Conservation (phyloP, 2,888 invertebrate genomes). For the Argyra leucocephala region DNA sequence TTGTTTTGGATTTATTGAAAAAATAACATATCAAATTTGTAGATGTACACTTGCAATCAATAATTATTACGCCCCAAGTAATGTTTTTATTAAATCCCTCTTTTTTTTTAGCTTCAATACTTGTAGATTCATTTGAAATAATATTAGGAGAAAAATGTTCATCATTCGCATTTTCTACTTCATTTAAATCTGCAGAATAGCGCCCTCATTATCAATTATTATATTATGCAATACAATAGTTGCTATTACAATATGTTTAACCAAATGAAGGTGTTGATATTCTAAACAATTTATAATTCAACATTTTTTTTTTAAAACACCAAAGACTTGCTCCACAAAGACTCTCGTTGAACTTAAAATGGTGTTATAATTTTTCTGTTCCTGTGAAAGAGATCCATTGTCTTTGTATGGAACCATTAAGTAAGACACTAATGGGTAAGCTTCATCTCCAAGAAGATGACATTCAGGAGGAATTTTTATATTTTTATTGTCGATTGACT, state of each 20-base stretch:
- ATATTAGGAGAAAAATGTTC: too few species aligned
- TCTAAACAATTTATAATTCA: slow-evolving; percentile 19
- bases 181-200: too few species aligned
- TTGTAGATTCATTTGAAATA: too few species aligned
- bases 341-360: slow-evolving; percentile 20
- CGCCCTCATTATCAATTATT: slow-evolving; percentile 12
- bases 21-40: too few species aligned
- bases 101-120: too few species aligned
- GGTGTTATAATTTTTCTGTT: slow-evolving; percentile 18
- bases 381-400: slow-evolving; percentile 15
- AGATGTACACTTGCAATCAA: too few species aligned
- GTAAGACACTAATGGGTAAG: slow-evolving; percentile 12
- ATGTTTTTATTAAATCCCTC: too few species aligned
- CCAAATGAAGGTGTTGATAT: slow-evolving; percentile 12
- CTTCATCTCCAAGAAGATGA: slow-evolving; percentile 15
- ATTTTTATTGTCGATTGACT: too few species aligned
- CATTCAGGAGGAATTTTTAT: slow-evolving; percentile 17
- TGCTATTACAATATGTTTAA: slow-evolving; percentile 19
- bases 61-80: too few species aligned
- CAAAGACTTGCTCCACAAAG: slow-evolving; percentile 21
- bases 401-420: slow-evolving; percentile 15
- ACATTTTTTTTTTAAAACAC: slow-evolving; percentile 19
- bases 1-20: too few species aligned
- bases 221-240: slow-evolving; percentile 16
- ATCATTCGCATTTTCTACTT: too few species aligned